phyloP scores from a whole-genome alignment of 2,797 vertebrate species.

The Austrolebias charrua region DNA sequence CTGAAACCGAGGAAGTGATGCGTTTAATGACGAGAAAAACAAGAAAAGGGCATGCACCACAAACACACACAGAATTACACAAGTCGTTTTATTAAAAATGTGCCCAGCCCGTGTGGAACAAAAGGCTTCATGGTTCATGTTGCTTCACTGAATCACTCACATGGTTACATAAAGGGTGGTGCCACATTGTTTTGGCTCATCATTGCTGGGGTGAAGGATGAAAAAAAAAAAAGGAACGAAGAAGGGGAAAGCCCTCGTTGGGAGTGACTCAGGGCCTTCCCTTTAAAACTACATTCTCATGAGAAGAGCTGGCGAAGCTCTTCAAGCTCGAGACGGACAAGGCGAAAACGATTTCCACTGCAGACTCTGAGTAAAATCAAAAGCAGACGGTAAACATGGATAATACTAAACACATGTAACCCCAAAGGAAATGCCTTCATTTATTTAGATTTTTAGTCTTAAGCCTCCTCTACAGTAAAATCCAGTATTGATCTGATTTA shows the following conservation, averaged over 20 bases:
- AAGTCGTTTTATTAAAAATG: too few species aligned
- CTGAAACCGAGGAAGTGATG: slow-evolving; percentile 25
- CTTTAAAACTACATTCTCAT: slow-evolving; percentile 42
- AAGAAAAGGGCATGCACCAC: neutral
- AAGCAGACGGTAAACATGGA: slow-evolving; percentile 40
- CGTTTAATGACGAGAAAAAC: slow-evolving; percentile 13
- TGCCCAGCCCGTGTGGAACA: neutral
- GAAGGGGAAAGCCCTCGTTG: neutral
- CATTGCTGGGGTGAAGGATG: neutral
- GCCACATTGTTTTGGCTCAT: neutral
- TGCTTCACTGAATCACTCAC: neutral
- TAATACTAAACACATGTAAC: slow-evolving; percentile 1
- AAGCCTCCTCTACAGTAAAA: neutral
- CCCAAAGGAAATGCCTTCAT: slow-evolving; percentile 26
- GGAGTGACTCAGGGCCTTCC: neutral
- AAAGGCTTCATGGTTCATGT: slow-evolving; percentile 18
- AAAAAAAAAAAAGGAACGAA: neutral
- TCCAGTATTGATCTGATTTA: neutral
- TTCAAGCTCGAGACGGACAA: slow-evolving; percentile 35
- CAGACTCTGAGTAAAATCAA: slow-evolving; percentile 13
- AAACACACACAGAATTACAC: neutral
- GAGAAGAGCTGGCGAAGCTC: slow-evolving; percentile 21
- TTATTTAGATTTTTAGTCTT: slow-evolving; percentile 1
- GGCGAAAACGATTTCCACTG: slow-evolving; percentile 42
- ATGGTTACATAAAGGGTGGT: neutral